A percentile compares a stretch with the other conserved stretches of the same genome.
phyloP scores from a whole-genome alignment of 2,113 vertebrate genomes.

The Taurulus bubalis region DNA sequence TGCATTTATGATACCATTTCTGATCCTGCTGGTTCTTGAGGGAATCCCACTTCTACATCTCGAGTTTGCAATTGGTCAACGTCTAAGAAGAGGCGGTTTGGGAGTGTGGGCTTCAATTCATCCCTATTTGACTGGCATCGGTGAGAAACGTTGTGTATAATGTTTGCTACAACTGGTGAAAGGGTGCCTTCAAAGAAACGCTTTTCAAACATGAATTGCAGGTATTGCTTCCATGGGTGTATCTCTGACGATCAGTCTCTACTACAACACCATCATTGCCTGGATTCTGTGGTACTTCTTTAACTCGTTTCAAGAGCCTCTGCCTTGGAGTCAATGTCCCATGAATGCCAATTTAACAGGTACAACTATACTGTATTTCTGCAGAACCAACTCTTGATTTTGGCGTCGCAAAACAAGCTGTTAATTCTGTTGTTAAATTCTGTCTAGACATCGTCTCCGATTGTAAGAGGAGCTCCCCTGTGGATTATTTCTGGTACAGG shows the following conservation, averaged over 20 bases:
- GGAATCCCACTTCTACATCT: conserved; percentile 90
- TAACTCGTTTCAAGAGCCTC: conserved; percentile 81
- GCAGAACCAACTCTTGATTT: neutral
- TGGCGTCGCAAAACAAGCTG: neutral
- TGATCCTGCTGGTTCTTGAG: conserved; percentile 92
- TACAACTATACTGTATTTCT: conserved; percentile 37
- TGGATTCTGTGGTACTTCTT: conserved; percentile 85
- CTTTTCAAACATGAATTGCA: conserved; percentile 57
- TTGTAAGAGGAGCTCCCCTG: conserved; percentile 88
- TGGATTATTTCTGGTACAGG: conserved; percentile 95
- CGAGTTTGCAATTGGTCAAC: conserved; percentile 94
- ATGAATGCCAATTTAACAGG: conserved; percentile 85
- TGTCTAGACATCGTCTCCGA: conserved; percentile 83
- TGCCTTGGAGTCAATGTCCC: conserved; percentile 92
- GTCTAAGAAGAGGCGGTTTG: conserved; percentile 88
- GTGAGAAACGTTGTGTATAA: conserved; percentile 75
- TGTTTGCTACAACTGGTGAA: neutral
- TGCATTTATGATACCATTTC: conserved; percentile 95
- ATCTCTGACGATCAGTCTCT: conserved; percentile 89
- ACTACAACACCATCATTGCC: conserved; percentile 94
- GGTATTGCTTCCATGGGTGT: conserved; percentile 91
- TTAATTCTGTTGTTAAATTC: neutral
- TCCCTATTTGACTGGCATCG: conserved; percentile 88
- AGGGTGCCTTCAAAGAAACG: neutral
- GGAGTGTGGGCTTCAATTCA: conserved; percentile 89